Percentiles rank a stretch among this genome's conserved stretches.
These are phyloP conservation scores for Chaetodon auriga DNA, from an alignment of 2,113 vertebrate species.

Conservation along the genomic window DNA sequence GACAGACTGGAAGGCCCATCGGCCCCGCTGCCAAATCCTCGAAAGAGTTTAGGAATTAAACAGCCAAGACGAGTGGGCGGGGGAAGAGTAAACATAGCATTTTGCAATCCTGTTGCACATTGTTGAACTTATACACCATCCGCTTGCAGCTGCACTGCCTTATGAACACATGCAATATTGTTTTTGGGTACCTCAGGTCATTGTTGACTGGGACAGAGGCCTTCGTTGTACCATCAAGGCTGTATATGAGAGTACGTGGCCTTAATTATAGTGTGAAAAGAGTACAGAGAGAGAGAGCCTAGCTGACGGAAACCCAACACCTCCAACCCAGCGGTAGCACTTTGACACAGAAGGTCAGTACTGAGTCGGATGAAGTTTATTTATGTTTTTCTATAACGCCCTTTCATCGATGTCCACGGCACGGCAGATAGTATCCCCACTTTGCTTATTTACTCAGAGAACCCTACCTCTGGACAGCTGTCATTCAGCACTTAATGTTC, in stretches of 20 bases:
- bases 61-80: conserved; percentile 66
- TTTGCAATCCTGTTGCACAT: conserved; percentile 66
- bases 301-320: conserved; percentile 73
- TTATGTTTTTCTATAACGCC: conserved; percentile 73
- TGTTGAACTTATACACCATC: conserved; percentile 59
- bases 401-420: conserved; percentile 70
- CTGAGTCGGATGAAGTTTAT: conserved; percentile 76
- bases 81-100: conserved; percentile 68
- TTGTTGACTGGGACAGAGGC: conserved; percentile 47
- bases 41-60: conserved; percentile 71
- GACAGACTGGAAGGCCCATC: conserved; percentile 61
- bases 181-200: conserved; percentile 49
- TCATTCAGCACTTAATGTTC: conserved; percentile 78
- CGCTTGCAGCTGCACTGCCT: conserved; percentile 57
- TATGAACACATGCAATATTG: conserved; percentile 57
- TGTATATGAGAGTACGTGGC: conserved; percentile 29
- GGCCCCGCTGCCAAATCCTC: conserved; percentile 68
- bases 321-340: conserved; percentile 65
- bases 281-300: conserved; percentile 31
- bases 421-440: conserved; percentile 67
- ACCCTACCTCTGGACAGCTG: conserved; percentile 71
- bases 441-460: conserved; percentile 80
- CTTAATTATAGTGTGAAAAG: conserved; percentile 58
- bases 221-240: conserved; percentile 35
- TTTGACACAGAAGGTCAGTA: conserved; percentile 72